Base-by-base conservation (phyloP, 2,113 vertebrate species). In the Gopherus flavomarginatus region DNA sequence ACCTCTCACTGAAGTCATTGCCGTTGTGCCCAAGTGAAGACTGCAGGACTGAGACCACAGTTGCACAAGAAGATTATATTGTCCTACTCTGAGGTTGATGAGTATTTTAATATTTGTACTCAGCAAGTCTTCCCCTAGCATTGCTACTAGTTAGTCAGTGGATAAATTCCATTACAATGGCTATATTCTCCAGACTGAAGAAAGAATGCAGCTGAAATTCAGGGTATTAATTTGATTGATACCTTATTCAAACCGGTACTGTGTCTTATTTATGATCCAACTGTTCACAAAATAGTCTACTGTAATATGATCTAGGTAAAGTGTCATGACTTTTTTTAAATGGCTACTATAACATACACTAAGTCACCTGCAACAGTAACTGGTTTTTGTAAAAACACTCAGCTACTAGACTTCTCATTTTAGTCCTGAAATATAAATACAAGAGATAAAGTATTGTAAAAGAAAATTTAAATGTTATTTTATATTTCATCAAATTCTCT, bases 361-460 rank as follows among this genome's bases (percentile, higher is more conserved):
- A 90, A 94, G 85, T 26, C 69, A 83, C 85, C 1, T 82, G 21
- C 31, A 89, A 86, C 81, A 90, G 92, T 80, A 35, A 95, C 65
- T 65, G 54, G 79, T 52, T 92, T 90, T 77, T 78, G 11, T 11
- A 83, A 12, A 93, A 82, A 47, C 83, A 80, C 31, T 62, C 24
- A 35, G 2, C 65, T 44, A 87, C 17, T 65, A 79, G 80, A 49
- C 27, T 83, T 89, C 79, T 78, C 82, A 88, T 79, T 91, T 35
- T 87, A 78, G 42, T 78, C 42, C 44, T 78, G 13, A 92, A 78
- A 11, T 49, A 75, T 4, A 44, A 89, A 5, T 35, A 83, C 35
- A 65, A 85, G 29, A 92, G 87, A 96, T 90, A 57, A n/a, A 57
- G 83, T 13, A 94, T 38, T 94, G n/a, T 59, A 88, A 94, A 89